Evolutionary conservation across 2,797 vertebrate species (phyloP).

Genomic region (Cryptoprocta ferox): DNA sequence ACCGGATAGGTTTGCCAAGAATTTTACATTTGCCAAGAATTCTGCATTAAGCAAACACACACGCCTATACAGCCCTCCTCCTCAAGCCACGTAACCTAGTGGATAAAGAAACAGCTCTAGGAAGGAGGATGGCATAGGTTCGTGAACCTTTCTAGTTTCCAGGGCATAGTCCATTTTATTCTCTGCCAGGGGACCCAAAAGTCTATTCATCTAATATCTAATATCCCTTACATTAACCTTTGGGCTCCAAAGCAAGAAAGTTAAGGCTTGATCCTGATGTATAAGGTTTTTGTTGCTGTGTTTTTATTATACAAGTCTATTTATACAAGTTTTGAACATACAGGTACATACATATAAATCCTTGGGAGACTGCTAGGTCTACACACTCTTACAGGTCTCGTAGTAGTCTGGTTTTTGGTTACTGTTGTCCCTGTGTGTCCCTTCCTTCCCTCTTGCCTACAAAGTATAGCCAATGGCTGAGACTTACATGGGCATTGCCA

Average conservation of each 20-base stretch:
- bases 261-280: neutral
- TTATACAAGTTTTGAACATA: neutral
- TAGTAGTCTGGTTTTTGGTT: neutral
- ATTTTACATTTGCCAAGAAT: conserved; percentile 47
- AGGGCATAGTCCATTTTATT: neutral
- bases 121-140: neutral
- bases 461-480: neutral
- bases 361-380: neutral
- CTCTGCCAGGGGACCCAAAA: neutral
- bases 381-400: neutral
- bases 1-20: conserved; percentile 44
- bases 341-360: too few species aligned
- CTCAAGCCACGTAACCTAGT: neutral
- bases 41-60: conserved; percentile 37
- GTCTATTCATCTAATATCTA: too few species aligned
- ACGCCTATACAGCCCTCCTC: neutral
- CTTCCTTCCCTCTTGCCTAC: neutral
- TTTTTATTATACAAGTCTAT: neutral
- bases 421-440: rapidly evolving
- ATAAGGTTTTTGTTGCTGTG: neutral
- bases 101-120: neutral
- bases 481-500: rapidly evolving
- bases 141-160: neutral
- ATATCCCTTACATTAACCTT: neutral
- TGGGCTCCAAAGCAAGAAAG: neutral